Evolutionary conservation across 2,888 invertebrate species (phyloP), one percentile per base, ranked within the genome.

Genomic region (Leucophenga montana): DNA sequence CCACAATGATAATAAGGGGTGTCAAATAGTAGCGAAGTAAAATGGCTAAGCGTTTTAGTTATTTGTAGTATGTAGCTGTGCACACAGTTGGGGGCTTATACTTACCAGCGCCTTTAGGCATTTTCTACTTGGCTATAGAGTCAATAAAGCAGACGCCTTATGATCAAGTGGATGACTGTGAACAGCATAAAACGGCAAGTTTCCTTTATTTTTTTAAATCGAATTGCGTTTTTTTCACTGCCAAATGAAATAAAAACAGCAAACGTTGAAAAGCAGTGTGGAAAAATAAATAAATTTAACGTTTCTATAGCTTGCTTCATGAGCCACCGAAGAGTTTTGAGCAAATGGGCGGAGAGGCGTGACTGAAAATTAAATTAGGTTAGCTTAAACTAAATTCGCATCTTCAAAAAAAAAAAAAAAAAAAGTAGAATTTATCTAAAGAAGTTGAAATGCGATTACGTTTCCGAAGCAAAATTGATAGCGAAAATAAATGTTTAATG

Each of bases 401-500:
- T 64, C 68, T 39, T 39, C 3, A 67, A 69, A 33, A 0, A 18
- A 39, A 61, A 33, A n/a, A 54, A 39, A 46, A 66, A 11, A 56
- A 56, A 27, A 27, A 22, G 22, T 5, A 56, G 14, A 56, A 20
- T 9, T 3, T 31, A 31, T 6, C 13, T 18, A n/a, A 64, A 27
- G 22, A 53, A 67, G 73, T 74, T 75, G 73, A 77, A 82, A 79
- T 80, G 75, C 83, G 81, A 83, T 83, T 83, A 83, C 82, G 74
- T 65, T 44, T 39, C 39, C 79, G 73, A 75, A 69, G 76, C 78
- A 78, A 76, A 82, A 82, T 82, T 82, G 81, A 82, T 82, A 82
- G 81, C 81, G 83, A 78, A 82, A 82, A 83, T 82, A 82, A 82
- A 82, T 82, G 82, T 82, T 82, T 82, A 83, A 82, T 82, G 81